Evolutionary conservation across 2,113 vertebrate species (phyloP), one percentile per base, ranked within the genome.

Genomic region (Podarcis raffonei): DNA sequence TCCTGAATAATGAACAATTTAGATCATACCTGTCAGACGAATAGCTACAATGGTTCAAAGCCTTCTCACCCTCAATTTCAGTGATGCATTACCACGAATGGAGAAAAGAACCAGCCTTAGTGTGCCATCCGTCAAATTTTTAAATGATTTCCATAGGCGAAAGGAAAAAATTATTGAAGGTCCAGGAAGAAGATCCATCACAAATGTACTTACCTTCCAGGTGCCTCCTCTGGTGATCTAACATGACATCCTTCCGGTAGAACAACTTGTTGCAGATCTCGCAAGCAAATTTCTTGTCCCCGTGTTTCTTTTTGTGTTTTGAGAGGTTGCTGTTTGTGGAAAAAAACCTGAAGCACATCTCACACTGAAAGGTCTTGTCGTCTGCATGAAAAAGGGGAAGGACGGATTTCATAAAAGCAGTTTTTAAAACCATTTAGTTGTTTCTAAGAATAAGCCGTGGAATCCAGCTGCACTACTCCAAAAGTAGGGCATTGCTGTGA

Each of bases 281-380:
- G 27, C 99, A 99, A 0, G 99, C 98, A 68, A 98, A 99, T 83
- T 99, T 98, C 96, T 99, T 99, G 96, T 99, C 99, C 0, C 99
- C 99, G 0, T 99, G 99, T 87, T 99, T 99, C 91, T 99, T 99
- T 96, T 99, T 99, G 97, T 99, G 99, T 97, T 99, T 99, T 92
- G 99, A 99, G 22, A 99, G 98, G 96, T 99, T 99, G 90, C 99
- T 99, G 96, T 99, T 99, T 89, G 99, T 99, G 92, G 99, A 99
- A 97, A 99, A 99, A 97, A 99, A 99, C 82, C 99, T 97, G 93
- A 98, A 99, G 96, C 99, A 99, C 97, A 99, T 98, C 91, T 99
- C 98, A 89, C 99, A 99, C 94, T 99, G 99, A 97, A 99, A 99
- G 83, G 99, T 99, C 97, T 99, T 99, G 97, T 99, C 98, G 62